These are phyloP conservation scores for Leucoma salicis DNA, from an alignment of 2,888 invertebrate genomes.

Conservation along the genomic window DNA sequence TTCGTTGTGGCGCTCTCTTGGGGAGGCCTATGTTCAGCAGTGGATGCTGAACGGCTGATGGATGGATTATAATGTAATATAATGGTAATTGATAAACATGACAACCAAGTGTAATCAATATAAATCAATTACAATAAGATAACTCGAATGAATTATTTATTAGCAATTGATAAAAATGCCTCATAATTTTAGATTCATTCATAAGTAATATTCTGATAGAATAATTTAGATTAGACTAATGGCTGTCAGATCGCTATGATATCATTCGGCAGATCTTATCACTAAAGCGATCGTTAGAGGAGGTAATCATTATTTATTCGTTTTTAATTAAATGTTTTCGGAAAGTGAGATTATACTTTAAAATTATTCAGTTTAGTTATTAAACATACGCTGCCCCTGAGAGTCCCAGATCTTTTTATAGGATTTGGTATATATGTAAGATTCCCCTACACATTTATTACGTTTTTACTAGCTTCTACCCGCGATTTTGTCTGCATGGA, in stretches of 20 bases:
- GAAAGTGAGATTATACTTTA: background rate
- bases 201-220: background rate
- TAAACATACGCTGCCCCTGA: too few species aligned
- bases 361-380: background rate
- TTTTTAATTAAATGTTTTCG: background rate
- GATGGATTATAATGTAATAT: too few species aligned
- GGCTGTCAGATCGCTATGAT: background rate
- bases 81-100: too few species aligned
- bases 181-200: background rate
- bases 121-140: background rate
- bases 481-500: too few species aligned
- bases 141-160: background rate
- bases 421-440: too few species aligned
- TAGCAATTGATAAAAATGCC: background rate
- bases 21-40: too few species aligned
- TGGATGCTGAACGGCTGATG: too few species aligned
- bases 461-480: too few species aligned
- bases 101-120: background rate
- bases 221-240: background rate
- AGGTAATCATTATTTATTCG: background rate
- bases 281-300: background rate
- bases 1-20: too few species aligned
- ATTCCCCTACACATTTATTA: too few species aligned
- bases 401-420: too few species aligned
- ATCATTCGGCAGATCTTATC: background rate